Evolutionary conservation across 1,140 invertebrate genomes (phyloP), one percentile per base, ranked within the genome.

Genomic region (Panagrolaimus sp.): DNA sequence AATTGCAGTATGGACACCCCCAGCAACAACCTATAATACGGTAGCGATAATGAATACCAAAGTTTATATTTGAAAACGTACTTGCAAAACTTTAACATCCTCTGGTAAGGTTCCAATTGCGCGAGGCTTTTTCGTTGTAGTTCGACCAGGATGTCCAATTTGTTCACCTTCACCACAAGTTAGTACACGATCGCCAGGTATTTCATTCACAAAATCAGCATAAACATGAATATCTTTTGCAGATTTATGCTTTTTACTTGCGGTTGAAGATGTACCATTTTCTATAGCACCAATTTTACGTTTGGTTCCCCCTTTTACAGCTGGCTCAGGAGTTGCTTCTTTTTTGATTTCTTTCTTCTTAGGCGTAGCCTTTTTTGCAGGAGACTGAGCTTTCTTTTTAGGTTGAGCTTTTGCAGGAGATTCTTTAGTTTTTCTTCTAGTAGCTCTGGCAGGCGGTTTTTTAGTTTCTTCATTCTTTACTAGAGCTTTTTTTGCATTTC

Each of bases 1-100:
- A 2, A 82, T 46, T 9, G 80, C 16, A 0, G 80, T 76, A 51
- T 81, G 79, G 9, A 81, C 79, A 25, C 79, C 79, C 44, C 79
- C 79, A 27, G 79, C 79, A 16, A 72, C 76, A 7, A 78, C 72
- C 76, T 78, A 44, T 14, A 63, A 11, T 25, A 27, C 23, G 46
- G 20, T 44, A 42, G 23, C 20, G 72, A 20, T 20, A 61, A 66
- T 38, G 62, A n/a, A n/a, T n/a, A n/a, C n/a, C n/a, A 66, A 61
- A 47, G 5, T 31, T 9, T 13, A 14, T 38, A 14, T 45, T 42
- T 27, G 1, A 16, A 42, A 23, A 72, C 43, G 44, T 25, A 77
- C 78, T 65, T 82, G 80, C 27, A 73, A 31, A 62, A 74, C 65
- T 48, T 73, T 66, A 11, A 75, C 48, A 8, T 65, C 74, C 11